These are phyloP conservation scores for Drosophila rufa DNA, from an alignment of 1,140 invertebrate species.

Conservation along the genomic window DNA sequence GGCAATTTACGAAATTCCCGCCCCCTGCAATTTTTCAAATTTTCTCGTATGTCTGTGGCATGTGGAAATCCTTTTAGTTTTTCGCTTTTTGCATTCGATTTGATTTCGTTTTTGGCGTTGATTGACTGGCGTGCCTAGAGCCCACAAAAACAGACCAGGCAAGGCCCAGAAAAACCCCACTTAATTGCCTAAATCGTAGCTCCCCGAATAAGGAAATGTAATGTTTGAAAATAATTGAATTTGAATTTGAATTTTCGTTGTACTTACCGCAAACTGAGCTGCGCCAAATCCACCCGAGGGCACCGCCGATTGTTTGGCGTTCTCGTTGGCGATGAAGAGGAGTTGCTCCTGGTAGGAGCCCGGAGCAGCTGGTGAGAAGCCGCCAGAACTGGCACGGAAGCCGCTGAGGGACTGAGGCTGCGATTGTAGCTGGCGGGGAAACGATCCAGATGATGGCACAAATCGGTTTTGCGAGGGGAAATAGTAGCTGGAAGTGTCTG, in stretches of 20 bases:
- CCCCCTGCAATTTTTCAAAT: slow-evolving; percentile 46
- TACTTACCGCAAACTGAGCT: slow-evolving; percentile 76
- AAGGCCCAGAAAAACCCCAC: slow-evolving; percentile 32
- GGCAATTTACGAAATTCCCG: slow-evolving; percentile 26
- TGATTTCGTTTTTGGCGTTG: slow-evolving; percentile 71
- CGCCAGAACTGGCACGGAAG: slow-evolving; percentile 42
- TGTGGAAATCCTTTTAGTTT: slow-evolving; percentile 51
- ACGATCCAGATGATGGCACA: slow-evolving; percentile 74
- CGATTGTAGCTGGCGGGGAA: slow-evolving; percentile 58
- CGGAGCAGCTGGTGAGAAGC: slow-evolving; percentile 60
- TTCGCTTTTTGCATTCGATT: slow-evolving; percentile 55
- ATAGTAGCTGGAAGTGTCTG: slow-evolving; percentile 77
- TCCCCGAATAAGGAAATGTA: slow-evolving; percentile 52
- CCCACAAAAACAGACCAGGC: slow-evolving; percentile 26
- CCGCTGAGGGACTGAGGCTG: slow-evolving; percentile 36
- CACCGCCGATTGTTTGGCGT: slow-evolving; percentile 47
- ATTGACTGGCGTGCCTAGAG: slow-evolving; percentile 60
- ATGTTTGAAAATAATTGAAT: slow-evolving; percentile 47
- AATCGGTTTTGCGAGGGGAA: slow-evolving; percentile 81
- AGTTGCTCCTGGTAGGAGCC: slow-evolving; percentile 83
- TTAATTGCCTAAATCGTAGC: slow-evolving; percentile 59
- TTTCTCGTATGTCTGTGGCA: slow-evolving; percentile 47
- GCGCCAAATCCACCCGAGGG: slow-evolving; percentile 58
- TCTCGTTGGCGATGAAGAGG: slow-evolving; percentile 78
- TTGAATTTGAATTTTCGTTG: slow-evolving; percentile 28